Evolutionary conservation across 2,888 invertebrate genomes (phyloP).

Genomic region (Epinotia demarniana): DNA sequence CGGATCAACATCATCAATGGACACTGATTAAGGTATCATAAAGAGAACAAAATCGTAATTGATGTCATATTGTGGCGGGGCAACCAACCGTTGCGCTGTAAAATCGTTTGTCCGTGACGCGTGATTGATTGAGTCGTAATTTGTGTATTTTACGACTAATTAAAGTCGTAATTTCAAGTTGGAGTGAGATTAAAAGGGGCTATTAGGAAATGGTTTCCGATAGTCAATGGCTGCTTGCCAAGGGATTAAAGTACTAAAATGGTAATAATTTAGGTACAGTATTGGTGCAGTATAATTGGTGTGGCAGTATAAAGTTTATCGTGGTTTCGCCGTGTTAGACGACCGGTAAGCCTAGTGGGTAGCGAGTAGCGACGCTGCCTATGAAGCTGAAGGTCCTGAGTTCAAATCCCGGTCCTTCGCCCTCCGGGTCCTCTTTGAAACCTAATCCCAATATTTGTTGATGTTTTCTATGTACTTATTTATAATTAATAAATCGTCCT

Average conservation of each 20-base stretch:
- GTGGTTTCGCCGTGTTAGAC: no score
- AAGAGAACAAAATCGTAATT: constrained; percentile 32
- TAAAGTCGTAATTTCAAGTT: constrained; percentile 17
- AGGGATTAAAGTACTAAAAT: constrained; percentile 6
- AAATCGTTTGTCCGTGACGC: constrained; percentile 26
- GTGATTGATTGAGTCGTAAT: constrained; percentile 30
- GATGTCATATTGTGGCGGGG: constrained; percentile 38
- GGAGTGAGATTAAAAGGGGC: constrained; percentile 11
- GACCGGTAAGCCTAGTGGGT: no score
- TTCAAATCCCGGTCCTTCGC: no score
- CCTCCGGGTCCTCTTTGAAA: no score
- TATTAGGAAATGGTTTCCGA: constrained; percentile 13
- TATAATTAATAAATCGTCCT: no score
- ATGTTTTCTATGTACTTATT: no score
- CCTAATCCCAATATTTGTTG: no score
- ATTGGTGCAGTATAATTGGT: not conserved
- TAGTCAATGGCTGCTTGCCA: constrained; percentile 17
- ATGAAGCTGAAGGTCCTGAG: no score
- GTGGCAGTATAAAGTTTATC: no score
- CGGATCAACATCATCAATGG: constrained; percentile 24
- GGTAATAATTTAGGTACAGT: not conserved
- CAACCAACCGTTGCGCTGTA: constrained; percentile 37
- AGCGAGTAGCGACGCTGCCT: no score
- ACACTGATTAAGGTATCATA: constrained; percentile 34
- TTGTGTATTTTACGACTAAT: constrained; percentile 34